Evolutionary conservation across 2,113 vertebrate genomes (phyloP).

Genomic region (Nyctibius bracteatus): DNA sequence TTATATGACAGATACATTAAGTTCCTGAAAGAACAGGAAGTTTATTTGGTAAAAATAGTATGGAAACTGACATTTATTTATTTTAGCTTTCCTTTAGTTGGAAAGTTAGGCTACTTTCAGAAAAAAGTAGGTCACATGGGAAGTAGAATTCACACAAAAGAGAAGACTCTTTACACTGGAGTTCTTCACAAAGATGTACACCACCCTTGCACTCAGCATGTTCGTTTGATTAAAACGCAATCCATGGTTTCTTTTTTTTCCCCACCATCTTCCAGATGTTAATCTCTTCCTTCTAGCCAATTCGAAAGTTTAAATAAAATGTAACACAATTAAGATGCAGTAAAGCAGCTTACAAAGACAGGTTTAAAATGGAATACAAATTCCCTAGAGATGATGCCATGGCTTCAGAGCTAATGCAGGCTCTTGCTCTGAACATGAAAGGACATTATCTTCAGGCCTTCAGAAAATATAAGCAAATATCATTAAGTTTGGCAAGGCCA

Average conservation of each 20-base stretch:
- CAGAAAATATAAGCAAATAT: not conserved
- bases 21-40: not conserved
- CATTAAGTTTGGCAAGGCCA: not conserved
- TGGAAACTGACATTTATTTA: not conserved
- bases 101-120: not conserved
- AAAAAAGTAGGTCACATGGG: not conserved
- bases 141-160: not conserved
- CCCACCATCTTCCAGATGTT: not conserved
- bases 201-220: not conserved
- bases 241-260: not conserved
- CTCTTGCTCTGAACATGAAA: not conserved
- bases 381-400: not conserved
- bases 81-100: not conserved
- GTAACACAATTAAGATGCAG: fast-evolving
- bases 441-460: not conserved
- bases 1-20: fast-evolving
- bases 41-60: not conserved
- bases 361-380: not conserved
- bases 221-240: not conserved
- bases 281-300: not conserved
- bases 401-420: not conserved
- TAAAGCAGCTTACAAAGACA: not conserved
- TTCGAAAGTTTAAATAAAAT: not conserved
- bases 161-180: not conserved
- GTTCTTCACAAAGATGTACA: not conserved